Evolutionary conservation across 2,888 invertebrate genomes (phyloP), one percentile per base, ranked within the genome.

Genomic region (Eupithecia subfuscata): DNA sequence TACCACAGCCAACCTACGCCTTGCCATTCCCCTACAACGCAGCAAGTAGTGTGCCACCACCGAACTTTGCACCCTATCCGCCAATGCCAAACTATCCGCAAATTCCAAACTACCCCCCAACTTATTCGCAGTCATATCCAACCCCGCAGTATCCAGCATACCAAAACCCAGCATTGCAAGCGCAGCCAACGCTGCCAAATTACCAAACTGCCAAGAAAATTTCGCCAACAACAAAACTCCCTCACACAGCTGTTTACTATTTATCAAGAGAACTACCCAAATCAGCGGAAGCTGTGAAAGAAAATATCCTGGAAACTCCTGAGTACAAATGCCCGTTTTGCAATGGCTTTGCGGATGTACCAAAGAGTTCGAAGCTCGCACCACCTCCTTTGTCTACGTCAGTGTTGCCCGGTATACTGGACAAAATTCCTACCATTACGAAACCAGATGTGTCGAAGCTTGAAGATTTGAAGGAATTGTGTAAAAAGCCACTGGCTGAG

Each of bases 241-340:
- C 77, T 7, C 84, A 84, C 68, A 81, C 84, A 0, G 85, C 87
- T 12, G 87, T 82, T 0, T 87, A 87, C 78, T 87, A 85, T 56
- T 48, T 88, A 0, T 74, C 82, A 2, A 81, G 84, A 6, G 70
- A 82, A n/a, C 37, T 80, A 52, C 82, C 85, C 12, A 86, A 81
- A 82, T 75, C 84, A 9, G 81, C 82, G 2, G 80, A 82, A 63
- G 14, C 69, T 8, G 11, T 68, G 4, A 69, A 72, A 68, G 79
- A 81, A 60, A 74, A 77, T 12, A 2, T 73, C 1, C 0, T n/a
- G 12, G 43, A 71, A 72, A 69, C 70, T 48, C 63, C 74, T 16
- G 14, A 70, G 18, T 82, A 75, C 40, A 43, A 74, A 40, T 75
- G 80, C 9, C 77, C 82, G 65, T 79, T 73, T 16, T 82, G 81